phyloP scores from a whole-genome alignment of 2,113 vertebrate genomes.

The Circaetus gallicus region DNA sequence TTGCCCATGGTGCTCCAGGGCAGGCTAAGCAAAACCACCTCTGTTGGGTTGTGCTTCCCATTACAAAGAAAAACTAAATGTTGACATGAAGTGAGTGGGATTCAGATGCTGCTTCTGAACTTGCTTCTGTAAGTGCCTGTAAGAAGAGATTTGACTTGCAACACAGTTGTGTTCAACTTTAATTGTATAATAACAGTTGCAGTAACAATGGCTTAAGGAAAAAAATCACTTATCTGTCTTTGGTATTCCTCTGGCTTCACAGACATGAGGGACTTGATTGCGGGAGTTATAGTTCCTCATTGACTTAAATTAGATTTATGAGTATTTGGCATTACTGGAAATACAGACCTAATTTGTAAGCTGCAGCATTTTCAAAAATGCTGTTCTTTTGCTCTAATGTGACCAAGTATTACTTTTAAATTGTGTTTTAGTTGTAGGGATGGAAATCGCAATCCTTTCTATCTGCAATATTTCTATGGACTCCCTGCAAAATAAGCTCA shows the following conservation, averaged over 20 bases:
- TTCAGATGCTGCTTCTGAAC: background rate
- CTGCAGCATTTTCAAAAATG: background rate
- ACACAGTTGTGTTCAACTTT: background rate
- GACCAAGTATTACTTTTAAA: background rate
- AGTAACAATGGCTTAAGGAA: background rate
- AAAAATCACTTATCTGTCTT: background rate
- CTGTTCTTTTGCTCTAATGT: background rate
- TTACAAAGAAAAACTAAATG: background rate
- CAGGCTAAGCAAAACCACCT: background rate
- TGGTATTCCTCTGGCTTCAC: background rate
- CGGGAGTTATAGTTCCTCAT: background rate
- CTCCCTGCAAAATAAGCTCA: background rate
- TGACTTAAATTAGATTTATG: background rate
- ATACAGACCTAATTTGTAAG: background rate
- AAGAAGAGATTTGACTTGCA: background rate
- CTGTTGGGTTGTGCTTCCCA: background rate
- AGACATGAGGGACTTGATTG: background rate
- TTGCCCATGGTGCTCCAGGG: background rate
- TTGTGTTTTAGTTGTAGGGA: background rate
- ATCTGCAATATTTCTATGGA: background rate
- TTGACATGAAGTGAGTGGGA: background rate
- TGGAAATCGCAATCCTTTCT: background rate
- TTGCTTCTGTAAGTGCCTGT: background rate
- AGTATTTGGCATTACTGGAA: background rate
- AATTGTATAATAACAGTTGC: background rate